Base-by-base conservation (phyloP, 2,113 vertebrate species). In the Sterrhoptilus dennistouni region DNA sequence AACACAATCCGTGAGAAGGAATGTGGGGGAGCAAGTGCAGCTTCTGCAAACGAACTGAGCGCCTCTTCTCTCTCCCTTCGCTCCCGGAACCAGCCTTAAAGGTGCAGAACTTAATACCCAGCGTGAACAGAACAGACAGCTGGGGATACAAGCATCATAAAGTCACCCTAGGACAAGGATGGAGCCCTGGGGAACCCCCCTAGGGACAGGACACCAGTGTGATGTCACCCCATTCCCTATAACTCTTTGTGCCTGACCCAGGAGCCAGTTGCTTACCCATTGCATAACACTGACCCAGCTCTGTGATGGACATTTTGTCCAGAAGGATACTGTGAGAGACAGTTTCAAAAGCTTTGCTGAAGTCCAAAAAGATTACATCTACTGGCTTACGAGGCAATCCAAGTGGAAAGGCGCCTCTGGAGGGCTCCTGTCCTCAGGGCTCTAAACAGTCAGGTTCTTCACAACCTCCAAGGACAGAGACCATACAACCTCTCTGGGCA, bases 41-140 rank as follows among this genome's bases (percentile, higher is more conserved):
- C 6, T 52, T 12, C 29, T 78, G 47, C 7, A n/a, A 61, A 77
- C 35, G 17, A 40, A 53, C 36, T 9, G 36, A 3, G 8, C 14
- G 11, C 36, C 31, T 24, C 49, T 63, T 31, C 28, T 11, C 36
- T 8, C 36, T n/a, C 45, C 21, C 13, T 63, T n/a, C 0, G 1
- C 36, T 28, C 75, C 23, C 14, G 2, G 76, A 78, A 28, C 8
- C 24, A 22, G 31, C 7, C 36, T 18, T 13, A 53, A n/a, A 28
- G 47, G 36, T 28, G 47, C 33, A 63, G 10, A 78, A 42, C 47
- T 64, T 42, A 21, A 63, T 13, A 52, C 28, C 14, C 36, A 78
- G 59, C 18, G 42, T 6, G 42, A 52, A 42, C 47, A 52, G 59
- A 78, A 14, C 45, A 38, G 35, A 38, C 3, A 0, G 6, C 0